Evolutionary conservation across 2,888 invertebrate genomes (phyloP).

Genomic region (Chalcis sispes): DNA sequence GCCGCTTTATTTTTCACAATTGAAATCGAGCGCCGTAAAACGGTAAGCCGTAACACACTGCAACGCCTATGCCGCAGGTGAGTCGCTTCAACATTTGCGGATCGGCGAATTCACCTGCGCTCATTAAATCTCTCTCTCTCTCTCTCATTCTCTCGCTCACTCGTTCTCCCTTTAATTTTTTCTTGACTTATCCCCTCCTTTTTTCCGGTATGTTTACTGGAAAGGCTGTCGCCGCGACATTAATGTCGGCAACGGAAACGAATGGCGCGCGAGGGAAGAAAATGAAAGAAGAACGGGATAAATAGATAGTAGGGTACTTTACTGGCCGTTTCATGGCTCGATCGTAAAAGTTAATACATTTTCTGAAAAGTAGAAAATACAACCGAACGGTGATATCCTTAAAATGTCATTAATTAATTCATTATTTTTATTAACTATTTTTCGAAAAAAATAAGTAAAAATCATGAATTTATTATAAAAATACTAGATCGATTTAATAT

Average conservation of each 20-base stretch:
- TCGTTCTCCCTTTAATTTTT: neutral
- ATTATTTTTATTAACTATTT: no score
- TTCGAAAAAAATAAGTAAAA: no score
- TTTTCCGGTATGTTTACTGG: constrained; percentile 27
- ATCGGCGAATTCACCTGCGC: constrained; percentile 60
- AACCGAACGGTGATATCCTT: no score
- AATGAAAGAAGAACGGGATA: constrained; percentile 30
- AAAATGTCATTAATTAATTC: no score
- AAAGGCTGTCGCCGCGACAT: constrained; percentile 19
- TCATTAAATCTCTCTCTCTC: constrained; percentile 49
- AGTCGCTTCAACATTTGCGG: constrained; percentile 56
- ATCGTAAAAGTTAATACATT: constrained; percentile 48
- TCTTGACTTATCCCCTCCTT: neutral
- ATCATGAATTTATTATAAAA: no score
- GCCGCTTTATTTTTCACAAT: constrained; percentile 12
- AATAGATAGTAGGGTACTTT: constrained; percentile 28
- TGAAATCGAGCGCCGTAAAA: constrained; percentile 44
- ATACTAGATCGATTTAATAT: no score
- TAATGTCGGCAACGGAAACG: neutral
- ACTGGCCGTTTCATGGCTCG: neutral
- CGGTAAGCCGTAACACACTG: neutral
- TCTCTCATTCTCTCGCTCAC: constrained; percentile 9
- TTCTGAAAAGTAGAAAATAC: constrained; percentile 42
- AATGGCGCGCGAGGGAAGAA: constrained; percentile 9
- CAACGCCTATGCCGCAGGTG: no score